phyloP scores from a whole-genome alignment of 1,140 invertebrate genomes.

The Anadara kagoshimensis region DNA sequence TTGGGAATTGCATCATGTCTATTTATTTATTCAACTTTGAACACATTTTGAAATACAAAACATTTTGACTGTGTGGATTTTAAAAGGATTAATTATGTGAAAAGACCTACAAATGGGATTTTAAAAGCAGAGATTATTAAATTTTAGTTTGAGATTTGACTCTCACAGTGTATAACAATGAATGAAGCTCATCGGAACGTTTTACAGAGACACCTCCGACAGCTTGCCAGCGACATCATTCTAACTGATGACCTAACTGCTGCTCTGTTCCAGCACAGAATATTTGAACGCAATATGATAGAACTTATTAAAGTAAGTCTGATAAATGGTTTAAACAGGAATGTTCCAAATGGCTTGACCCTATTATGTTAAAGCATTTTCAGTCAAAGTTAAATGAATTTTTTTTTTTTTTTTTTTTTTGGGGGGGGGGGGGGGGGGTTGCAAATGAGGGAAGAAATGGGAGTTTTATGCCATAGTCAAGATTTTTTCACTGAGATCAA shows the following conservation, averaged over 20 bases:
- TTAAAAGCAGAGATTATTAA: not conserved
- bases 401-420: too few species aligned
- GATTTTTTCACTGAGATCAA: too few species aligned
- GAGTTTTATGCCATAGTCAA: too few species aligned
- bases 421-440: too few species aligned
- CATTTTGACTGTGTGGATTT: too few species aligned
- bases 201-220: conserved; percentile 42
- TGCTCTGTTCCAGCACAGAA: conserved; percentile 38
- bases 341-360: too few species aligned
- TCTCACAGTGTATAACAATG: conserved; percentile 26
- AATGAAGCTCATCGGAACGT: conserved; percentile 39
- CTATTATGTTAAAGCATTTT: too few species aligned
- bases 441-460: too few species aligned
- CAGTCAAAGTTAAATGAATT: too few species aligned
- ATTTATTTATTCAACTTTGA: too few species aligned
- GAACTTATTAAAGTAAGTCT: conserved; percentile 51
- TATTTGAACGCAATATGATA: conserved; percentile 55
- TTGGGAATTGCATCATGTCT: too few species aligned
- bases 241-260: conserved; percentile 46
- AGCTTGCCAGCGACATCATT: conserved; percentile 51
- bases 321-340: conserved; percentile 37
- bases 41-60: too few species aligned
- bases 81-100: conserved; percentile 3
- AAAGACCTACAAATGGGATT: not conserved
- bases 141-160: not conserved